A percentile compares a stretch with the other conserved stretches of the same genome.
phyloP scores from a whole-genome alignment of 2,797 vertebrate species.

The Austrolebias charrua region DNA sequence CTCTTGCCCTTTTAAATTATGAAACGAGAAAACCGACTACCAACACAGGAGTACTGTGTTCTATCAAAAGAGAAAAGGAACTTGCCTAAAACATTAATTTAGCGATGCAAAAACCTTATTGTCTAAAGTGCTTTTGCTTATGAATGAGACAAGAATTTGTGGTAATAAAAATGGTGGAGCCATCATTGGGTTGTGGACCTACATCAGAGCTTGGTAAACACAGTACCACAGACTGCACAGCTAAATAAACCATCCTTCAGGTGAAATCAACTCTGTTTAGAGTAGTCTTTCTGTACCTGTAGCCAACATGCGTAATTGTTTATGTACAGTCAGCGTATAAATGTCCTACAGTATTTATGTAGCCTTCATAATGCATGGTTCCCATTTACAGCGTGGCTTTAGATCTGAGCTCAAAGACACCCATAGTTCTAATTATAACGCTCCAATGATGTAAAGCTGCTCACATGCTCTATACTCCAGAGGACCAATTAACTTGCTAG shows the following conservation, averaged over 20 bases:
- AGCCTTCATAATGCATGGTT: conserved; percentile 12
- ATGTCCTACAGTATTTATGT: conserved; percentile 17
- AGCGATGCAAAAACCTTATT: no score
- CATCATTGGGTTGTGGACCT: conserved; percentile 47
- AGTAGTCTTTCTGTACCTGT: conserved; percentile 24
- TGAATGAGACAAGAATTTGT: conserved; percentile 15
- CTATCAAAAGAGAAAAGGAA: no score
- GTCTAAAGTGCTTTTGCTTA: no score
- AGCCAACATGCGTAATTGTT: conserved; percentile 8
- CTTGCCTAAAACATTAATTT: no score
- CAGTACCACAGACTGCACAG: conserved; percentile 29
- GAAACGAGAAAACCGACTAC: conserved; percentile 22
- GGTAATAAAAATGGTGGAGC: conserved; percentile 42
- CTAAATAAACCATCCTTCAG: conserved; percentile 60
- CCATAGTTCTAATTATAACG: conserved; percentile 13
- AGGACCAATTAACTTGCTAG: conserved; percentile 15
- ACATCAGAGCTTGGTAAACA: conserved; percentile 63
- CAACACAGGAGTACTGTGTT: conserved; percentile 26
- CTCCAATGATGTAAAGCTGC: conserved; percentile 22
- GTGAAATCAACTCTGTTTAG: conserved; percentile 44
- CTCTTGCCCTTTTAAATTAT: conserved; percentile 14
- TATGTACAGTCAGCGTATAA: conserved; percentile 10
- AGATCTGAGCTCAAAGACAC: conserved; percentile 13
- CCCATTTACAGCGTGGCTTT: conserved; percentile 24
- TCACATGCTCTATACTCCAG: conserved; percentile 13